These are phyloP conservation scores for Hartigia nigra DNA, from an alignment of 2,888 invertebrate genomes.

Conservation along the genomic window DNA sequence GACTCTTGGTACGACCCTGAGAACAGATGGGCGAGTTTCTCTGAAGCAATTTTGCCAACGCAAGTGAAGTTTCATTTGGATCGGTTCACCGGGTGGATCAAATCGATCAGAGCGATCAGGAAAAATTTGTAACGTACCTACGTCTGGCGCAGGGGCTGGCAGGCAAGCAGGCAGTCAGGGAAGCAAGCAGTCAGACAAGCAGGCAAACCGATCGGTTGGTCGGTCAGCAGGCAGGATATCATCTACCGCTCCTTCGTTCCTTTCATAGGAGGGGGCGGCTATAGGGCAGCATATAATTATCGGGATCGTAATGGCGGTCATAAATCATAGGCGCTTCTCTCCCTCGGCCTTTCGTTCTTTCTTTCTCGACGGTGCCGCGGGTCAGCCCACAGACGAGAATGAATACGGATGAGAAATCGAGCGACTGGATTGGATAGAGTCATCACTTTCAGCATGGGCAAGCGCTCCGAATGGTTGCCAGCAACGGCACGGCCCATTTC, in stretches of 20 bases:
- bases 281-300: slow-evolving; percentile 65
- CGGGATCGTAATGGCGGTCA: slow-evolving; percentile 62
- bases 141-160: slow-evolving; percentile 15
- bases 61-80: background rate
- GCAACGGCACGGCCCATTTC: slow-evolving; percentile 11
- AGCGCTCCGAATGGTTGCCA: slow-evolving; percentile 16
- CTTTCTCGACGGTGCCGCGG: slow-evolving; percentile 39
- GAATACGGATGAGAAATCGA: slow-evolving; percentile 61
- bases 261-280: slow-evolving; percentile 56
- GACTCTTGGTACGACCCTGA: background rate
- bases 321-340: slow-evolving; percentile 66
- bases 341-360: slow-evolving; percentile 42
- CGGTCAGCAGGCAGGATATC: slow-evolving; percentile 56
- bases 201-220: slow-evolving; percentile 31
- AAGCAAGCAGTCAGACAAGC: background rate
- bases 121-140: slow-evolving; percentile 44
- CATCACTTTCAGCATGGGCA: slow-evolving; percentile 45
- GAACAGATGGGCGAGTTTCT: background rate
- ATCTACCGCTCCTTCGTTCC: slow-evolving; percentile 50
- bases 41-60: background rate
- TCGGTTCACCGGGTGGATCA: slow-evolving; percentile 36
- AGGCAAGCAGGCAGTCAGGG: background rate
- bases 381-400: slow-evolving; percentile 56
- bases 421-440: slow-evolving; percentile 64
- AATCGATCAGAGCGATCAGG: slow-evolving; percentile 51